phyloP scores from a whole-genome alignment of 2,888 invertebrate genomes.

The Elgonia sp. region DNA sequence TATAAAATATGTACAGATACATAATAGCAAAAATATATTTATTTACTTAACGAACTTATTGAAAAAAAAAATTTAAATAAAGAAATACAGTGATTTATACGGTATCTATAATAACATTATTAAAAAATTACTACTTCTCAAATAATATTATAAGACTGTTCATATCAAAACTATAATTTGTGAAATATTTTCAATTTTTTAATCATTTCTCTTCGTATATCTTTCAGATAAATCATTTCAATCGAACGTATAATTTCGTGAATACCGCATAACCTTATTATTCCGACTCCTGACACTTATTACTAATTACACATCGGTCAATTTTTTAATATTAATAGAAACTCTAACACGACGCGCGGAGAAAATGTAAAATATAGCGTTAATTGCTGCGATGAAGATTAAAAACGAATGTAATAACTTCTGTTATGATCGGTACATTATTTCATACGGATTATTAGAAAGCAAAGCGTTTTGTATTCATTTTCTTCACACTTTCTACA shows the following conservation, averaged over 20 bases:
- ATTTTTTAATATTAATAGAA: conserved; percentile 28
- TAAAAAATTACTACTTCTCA: too few species aligned
- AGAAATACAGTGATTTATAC: too few species aligned
- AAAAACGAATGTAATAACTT: conserved; percentile 16
- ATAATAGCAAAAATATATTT: too few species aligned
- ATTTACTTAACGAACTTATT: too few species aligned
- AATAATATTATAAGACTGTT: too few species aligned
- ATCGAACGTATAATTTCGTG: background rate
- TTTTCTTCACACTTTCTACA: conserved; percentile 64
- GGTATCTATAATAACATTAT: too few species aligned
- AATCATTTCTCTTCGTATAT: background rate
- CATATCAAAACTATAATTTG: too few species aligned
- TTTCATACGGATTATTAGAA: conserved; percentile 50
- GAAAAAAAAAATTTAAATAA: too few species aligned
- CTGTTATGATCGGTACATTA: conserved; percentile 32
- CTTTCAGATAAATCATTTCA: background rate
- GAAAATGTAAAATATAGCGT: conserved; percentile 10
- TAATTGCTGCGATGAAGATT: conserved; percentile 24
- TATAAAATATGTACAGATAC: too few species aligned
- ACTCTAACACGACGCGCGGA: background rate
- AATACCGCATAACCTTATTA: background rate
- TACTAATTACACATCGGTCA: background rate
- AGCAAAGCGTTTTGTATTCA: conserved; percentile 41
- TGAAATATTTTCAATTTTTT: background rate
- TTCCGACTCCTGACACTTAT: background rate